A percentile compares a stretch with the other conserved stretches of the same genome.
Conservation (phyloP, 2,113 vertebrate species). For the Amphiprion ocellaris region DNA sequence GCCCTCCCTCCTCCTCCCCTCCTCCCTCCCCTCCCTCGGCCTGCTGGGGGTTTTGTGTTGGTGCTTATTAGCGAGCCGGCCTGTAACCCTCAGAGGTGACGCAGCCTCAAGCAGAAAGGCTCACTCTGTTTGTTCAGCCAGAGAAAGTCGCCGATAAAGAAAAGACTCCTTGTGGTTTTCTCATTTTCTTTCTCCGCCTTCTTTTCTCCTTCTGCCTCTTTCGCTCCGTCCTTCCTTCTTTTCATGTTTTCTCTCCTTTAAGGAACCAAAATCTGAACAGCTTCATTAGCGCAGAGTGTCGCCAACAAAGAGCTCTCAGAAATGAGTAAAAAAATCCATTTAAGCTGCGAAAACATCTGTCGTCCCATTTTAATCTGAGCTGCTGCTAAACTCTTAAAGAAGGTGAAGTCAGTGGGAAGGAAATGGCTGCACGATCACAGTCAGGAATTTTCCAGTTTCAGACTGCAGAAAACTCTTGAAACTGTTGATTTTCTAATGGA, state of each 20-base stretch:
- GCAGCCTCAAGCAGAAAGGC: conserved; percentile 45
- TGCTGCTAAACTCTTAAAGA: background rate
- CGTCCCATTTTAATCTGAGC: background rate
- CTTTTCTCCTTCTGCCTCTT: background rate
- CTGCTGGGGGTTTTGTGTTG: conserved; percentile 61
- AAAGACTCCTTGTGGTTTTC: conserved; percentile 42
- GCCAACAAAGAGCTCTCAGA: conserved; percentile 19
- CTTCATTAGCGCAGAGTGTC: conserved; percentile 7
- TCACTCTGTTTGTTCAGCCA: conserved; percentile 54
- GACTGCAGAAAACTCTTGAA: too few species aligned
- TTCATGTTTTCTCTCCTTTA: conserved; percentile 15
- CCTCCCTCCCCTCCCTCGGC: conserved; percentile 10
- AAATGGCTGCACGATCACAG: too few species aligned
- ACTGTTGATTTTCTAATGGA: too few species aligned
- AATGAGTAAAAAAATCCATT: background rate
- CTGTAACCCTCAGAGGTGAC: conserved; percentile 66
- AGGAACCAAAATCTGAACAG: conserved; percentile 8
- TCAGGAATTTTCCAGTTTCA: too few species aligned
- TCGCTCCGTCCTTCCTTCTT: conserved; percentile 16
- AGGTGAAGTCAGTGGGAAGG: too few species aligned
- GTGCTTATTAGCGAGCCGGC: conserved; percentile 56
- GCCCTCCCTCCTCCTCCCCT: background rate
- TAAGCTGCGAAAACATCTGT: conserved; percentile 15
- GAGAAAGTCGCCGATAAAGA: conserved; percentile 39
- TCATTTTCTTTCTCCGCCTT: conserved; percentile 22